Evolutionary conservation across 2,888 invertebrate species (phyloP), one percentile per base, ranked within the genome.

Genomic region (Agriopis aurantiaria): DNA sequence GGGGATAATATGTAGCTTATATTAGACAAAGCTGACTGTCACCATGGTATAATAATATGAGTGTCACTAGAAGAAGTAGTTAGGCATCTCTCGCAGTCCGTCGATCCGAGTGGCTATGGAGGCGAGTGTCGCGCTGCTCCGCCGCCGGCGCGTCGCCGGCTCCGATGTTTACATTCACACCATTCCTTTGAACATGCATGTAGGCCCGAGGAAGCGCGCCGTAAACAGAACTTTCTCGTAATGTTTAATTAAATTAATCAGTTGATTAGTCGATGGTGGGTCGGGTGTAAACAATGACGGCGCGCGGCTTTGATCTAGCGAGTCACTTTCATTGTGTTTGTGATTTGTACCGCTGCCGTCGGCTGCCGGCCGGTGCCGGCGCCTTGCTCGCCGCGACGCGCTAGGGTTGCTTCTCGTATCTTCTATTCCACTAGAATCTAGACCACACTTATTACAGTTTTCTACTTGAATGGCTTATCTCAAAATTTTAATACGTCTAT

Each of bases 201-300:
- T 92, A 92, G 92, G 92, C 92, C 93, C 91, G 89, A 91, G 93
- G 93, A 93, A 93, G 91, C 91, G 89, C 90, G 88, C 88, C 90
- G 90, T 92, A 94, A 94, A 94, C 93, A 94, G 83, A 93, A 92
- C 93, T 93, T 93, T 94, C 93, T 93, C 89, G 93, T 93, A 92
- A 93, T 93, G 93, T 94, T 93, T 93, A 94, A 93, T 94, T 94
- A 93, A 94, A 93, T 94, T 94, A 94, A 93, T 94, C 93, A 93
- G 93, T 89, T 93, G 93, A 93, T 94, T 93, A 92, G 93, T 89
- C 93, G 93, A 92, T 92, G 93, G 91, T 88, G 88, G 90, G 88
- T 88, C 85, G 82, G 88, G 86, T 84, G 92, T 94, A 94, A 94
- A 94, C 93, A 93, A 87, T 87, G 85, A 87, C 83, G 83, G 81